Base-by-base conservation (phyloP, 1,140 invertebrate genomes). In the Drosophila yakuba region DNA sequence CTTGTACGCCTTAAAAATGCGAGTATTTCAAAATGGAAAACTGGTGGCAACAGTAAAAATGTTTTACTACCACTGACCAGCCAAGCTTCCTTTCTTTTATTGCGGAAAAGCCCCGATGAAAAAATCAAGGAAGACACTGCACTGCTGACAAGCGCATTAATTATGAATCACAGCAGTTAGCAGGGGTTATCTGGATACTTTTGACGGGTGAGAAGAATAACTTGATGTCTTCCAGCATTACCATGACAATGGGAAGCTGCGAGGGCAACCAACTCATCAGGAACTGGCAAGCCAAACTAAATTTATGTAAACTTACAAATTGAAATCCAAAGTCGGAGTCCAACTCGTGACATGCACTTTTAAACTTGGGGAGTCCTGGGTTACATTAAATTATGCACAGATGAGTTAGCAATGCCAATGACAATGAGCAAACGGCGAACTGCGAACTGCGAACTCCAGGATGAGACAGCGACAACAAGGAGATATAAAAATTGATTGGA, bases 401-500 rank as follows among this genome's bases (percentile, higher is more conserved):
- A 91, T 91, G 90, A 91, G 90, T 91, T 91, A 85, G 90, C 90
- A 91, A 80, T 90, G 77, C 69, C 75, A 80, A 86, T 86, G 79
- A 77, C 81, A 80, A 84, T 80, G 80, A 43, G 51, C 15, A 2
- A 69, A 58, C 35, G 23, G 50, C 14, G 25, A 20, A 35, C 32
- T 23, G 17, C 15, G 2, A 69, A 58, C 35, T 28, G 50, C 14
- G 25, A 20, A 35, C 32, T 23, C 17, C 56, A 52, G 41, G 57
- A 57, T 23, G 58, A 35, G 55, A 47, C 50, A 57, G 54, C 74
- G 73, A 77, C 78, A 76, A 63, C 74, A 64, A 68, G 66, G 64
- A 83, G 67, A 77, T 51, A 91, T 91, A 91, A 91, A 91, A 91
- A 91, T 88, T 91, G 90, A 91, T 91, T 91, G 90, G 78, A 91